Conservation (phyloP, 2,888 invertebrate genomes). For the Lottia gigantea region DNA sequence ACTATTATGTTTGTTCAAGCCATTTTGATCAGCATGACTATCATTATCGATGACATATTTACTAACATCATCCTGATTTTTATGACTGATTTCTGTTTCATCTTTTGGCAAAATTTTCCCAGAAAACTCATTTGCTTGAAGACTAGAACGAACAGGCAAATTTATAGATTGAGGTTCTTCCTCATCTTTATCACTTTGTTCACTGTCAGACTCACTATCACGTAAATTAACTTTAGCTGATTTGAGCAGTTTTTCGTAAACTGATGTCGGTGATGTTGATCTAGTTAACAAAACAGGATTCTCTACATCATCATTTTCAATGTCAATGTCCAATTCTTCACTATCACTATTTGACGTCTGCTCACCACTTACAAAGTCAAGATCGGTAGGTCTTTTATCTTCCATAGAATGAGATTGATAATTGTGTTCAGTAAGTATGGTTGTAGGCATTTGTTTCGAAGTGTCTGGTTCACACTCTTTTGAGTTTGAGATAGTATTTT, state of each 20-base stretch:
- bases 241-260: constrained; percentile 51
- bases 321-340: constrained; percentile 55
- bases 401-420: background rate
- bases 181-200: constrained; percentile 11
- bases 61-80: too few relatives aligned
- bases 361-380: background rate
- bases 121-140: too few relatives aligned
- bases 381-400: background rate
- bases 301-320: constrained; percentile 49
- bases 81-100: background rate
- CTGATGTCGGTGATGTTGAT: constrained; percentile 59
- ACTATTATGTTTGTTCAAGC: too few relatives aligned
- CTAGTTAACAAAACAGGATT: constrained; percentile 48
- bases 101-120: too few relatives aligned
- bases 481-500: background rate
- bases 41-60: too few relatives aligned
- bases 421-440: too few relatives aligned
- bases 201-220: constrained; percentile 11
- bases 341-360: constrained; percentile 44
- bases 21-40: too few relatives aligned
- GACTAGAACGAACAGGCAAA: too few relatives aligned
- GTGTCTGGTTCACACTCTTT: background rate
- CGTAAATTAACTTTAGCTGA: constrained; percentile 40
- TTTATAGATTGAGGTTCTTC: background rate
- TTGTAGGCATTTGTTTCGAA: background rate